phyloP scores from a whole-genome alignment of 2,888 invertebrate species.

The Psococerastis gibbosa region DNA sequence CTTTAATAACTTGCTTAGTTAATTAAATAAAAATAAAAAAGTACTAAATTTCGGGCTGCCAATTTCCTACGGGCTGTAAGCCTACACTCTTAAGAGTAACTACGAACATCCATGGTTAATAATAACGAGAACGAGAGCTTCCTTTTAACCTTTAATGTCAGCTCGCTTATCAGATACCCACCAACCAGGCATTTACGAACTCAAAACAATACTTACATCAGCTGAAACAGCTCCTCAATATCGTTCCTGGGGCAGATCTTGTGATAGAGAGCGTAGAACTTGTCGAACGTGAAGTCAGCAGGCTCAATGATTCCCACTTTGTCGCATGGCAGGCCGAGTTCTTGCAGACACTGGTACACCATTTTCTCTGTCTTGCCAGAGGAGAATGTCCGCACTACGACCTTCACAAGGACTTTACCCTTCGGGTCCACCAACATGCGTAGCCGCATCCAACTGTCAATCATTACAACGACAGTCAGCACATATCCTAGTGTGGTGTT shows the following conservation, averaged over 20 bases:
- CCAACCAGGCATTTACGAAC: too few relatives aligned
- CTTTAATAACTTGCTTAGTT: too few relatives aligned
- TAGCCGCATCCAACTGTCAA: slow-evolving; percentile 95
- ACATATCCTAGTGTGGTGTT: too few relatives aligned
- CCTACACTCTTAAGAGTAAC: too few relatives aligned
- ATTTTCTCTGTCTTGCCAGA: slow-evolving; percentile 99
- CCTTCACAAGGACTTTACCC: slow-evolving; percentile 92
- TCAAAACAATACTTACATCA: slow-evolving; percentile 82
- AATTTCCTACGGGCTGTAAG: too few relatives aligned
- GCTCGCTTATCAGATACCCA: too few relatives aligned
- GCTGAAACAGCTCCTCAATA: slow-evolving; percentile 91
- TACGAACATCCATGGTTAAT: too few relatives aligned
- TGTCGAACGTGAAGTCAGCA: slow-evolving; percentile 91
- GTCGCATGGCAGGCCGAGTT: slow-evolving; percentile 82
- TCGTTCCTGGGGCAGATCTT: slow-evolving; percentile 98
- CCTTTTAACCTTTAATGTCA: too few relatives aligned
- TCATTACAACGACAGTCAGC: slow-evolving; percentile 13
- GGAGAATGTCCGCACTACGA: slow-evolving; percentile 91
- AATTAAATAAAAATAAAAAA: too few relatives aligned
- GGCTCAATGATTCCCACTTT: slow-evolving; percentile 88
- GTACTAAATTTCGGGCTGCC: too few relatives aligned
- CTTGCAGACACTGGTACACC: slow-evolving; percentile 89
- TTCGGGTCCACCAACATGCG: slow-evolving; percentile 84
- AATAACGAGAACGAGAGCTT: too few relatives aligned
- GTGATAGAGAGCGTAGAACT: slow-evolving; percentile 94